Evolutionary conservation across 2,113 vertebrate species (phyloP), one percentile per base, ranked within the genome.

Genomic region (Empidonax alnorum): DNA sequence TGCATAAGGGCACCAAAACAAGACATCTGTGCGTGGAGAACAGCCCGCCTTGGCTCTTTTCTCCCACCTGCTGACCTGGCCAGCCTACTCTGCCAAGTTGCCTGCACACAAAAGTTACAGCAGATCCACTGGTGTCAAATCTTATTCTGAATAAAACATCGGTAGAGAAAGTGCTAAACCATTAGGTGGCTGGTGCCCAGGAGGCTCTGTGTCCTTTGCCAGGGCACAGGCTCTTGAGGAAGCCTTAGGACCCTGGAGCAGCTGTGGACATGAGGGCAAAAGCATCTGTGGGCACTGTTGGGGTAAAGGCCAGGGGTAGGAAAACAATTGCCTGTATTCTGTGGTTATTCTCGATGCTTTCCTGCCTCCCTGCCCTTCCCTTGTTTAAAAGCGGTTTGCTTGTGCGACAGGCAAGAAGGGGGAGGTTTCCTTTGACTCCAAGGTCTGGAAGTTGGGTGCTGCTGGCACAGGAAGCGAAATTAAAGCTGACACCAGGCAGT

Each of bases 401-500:
- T 15, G 14, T 35, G 31, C 3, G 4, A 53, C 0, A 15, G 30
- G 72, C 28, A 74, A 93, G 37, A 33, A 56, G 20, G 44, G 46
- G n/a, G 24, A 58, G 31, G 50, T 79, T 77, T 92, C 55, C 81
- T 85, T 50, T 0, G 0, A 24, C 77, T 86, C 75, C 52, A 24
- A 80, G 65, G 68, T 31, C 50, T 93, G 49, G 33, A 39, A 92
- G 83, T 55, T 73, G 68, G 84, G 91, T 72, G 74, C 82, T 92
- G 88, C 33, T 15, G 0, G 67, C 20, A 1, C 46, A 87, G 95
- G 87, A 93, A 96, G 84, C 3, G 7, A 95, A 89, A 96, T 89
- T 86, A 95, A 90, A 97, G 91, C 80, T 90, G 97, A 93, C 91
- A 93, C 89, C 76, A 95, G 85, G 85, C 96, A 91, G 87, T 95